Base-by-base conservation (phyloP, 2,888 invertebrate genomes). In the Melieria picta region DNA sequence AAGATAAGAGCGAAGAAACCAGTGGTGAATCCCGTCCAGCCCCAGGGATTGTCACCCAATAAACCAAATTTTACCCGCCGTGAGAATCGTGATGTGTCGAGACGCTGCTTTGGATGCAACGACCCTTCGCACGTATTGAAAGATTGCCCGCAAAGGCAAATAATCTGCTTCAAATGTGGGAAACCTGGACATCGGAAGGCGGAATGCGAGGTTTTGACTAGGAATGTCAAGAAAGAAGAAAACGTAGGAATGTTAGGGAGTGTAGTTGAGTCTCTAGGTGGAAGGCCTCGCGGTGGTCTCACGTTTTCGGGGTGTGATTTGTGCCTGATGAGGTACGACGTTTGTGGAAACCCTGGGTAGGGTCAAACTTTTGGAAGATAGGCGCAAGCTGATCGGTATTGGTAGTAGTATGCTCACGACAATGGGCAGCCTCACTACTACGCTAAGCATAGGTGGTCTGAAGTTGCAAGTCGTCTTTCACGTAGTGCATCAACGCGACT, bases 371-470 rank as follows among this genome's bases (percentile, higher is more conserved):
- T 43, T 45, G 7, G 43, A 45, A 43, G 60, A 60, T 5, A 60
- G 9, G n/a, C 60, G 10, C 43, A n/a, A 45, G 42, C 43, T 60
- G 3, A 60, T 10, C 9, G 67, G 67, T n/a, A 72, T 72, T 16
- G 67, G 63, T 7, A n/a, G 47, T 7, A 64, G 16, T 13, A 42
- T 9, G n/a, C 46, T 67, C 2, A 66, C 61, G 5, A 71, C 71
- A 52, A 5, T 65, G 9, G 71, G 71, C 43, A 71, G 71, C 56
- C 61, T 71, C 46, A 11, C 6, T 3, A 11, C 42, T 3, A 4
- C 4, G 4, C 9, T 61, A 4, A n/a, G 7, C n/a, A 52, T 71
- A 10, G 65, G 52, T 13, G 62, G 42, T 4, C 10, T 61, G 2
- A 4, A 45, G 5, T 50, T 71, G 13, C 42, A 56, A 4, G 13